Evolutionary conservation across 2,888 invertebrate genomes (phyloP), one percentile per base, ranked within the genome.

Genomic region (Tanytarsus gracilentus): DNA sequence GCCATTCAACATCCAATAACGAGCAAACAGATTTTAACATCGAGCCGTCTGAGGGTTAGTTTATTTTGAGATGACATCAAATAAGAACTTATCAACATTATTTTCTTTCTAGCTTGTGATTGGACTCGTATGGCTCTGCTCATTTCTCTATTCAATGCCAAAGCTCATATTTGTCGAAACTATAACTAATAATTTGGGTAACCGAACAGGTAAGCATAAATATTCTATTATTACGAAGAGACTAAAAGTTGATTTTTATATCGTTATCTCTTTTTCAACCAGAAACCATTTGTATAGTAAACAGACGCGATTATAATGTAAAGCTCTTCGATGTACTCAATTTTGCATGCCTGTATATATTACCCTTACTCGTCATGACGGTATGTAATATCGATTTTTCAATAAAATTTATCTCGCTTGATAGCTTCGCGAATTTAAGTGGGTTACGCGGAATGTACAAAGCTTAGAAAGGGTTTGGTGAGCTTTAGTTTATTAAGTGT

Each of bases 1-100:
- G 92, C 90, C 52, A 90, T 86, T 68, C 88, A 86, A 67, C 89
- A 84, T 71, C 91, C 86, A 25, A 88, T 89, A 65, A 85, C 86
- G 33, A 88, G 88, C 71, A 86, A 88, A 69, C 86, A 87, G 68
- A 86, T 90, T 65, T 77, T 90, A 62, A 90, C 90, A 0, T 82
- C 86, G 7, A 80, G 80, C 33, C 78, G 87, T 67, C 77, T 92
- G 53, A 78, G 85, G 76, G 83, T 87, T 76, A 82, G 84, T 76
- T 14, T 49, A 61, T 36, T 29, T 59, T 49, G 29, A 11, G 29
- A 59, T 48, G 29, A 29, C 40, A 16, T 16, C 52, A 26, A 18
- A 40, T 48, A 36, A 36, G 7, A 39, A 59, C 33, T 39, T 55
- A 21, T 39, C 64, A 65, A 62, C 48, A 61, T 53, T 48, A 60